phyloP scores from a whole-genome alignment of 2,113 vertebrate species.

The Heterochromis multidens region DNA sequence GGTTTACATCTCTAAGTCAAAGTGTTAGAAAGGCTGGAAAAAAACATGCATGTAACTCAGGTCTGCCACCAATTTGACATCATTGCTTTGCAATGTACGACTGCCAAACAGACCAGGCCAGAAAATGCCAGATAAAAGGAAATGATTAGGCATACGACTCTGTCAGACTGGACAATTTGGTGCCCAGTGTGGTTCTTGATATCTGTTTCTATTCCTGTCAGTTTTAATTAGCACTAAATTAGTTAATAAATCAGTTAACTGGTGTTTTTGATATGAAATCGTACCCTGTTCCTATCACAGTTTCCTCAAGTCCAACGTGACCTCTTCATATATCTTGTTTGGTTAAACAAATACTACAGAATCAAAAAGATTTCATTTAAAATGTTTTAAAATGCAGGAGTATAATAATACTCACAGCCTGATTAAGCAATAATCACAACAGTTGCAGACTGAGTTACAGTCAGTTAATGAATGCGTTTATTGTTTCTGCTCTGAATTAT shows the following conservation, averaged over 20 bases:
- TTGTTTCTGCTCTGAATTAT: not conserved
- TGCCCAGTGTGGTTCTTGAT: not conserved
- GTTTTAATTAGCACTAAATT: not conserved
- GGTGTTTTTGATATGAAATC: not conserved
- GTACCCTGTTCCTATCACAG: not conserved
- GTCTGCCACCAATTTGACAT: not conserved
- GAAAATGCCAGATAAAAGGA: not conserved
- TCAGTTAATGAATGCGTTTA: accelerated
- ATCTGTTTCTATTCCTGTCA: not conserved
- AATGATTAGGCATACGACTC: not conserved
- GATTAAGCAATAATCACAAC: not conserved
- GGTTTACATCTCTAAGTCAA: not conserved
- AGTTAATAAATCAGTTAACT: not conserved
- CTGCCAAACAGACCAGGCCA: not conserved
- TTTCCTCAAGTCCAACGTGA: not conserved
- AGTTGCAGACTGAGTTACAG: not conserved
- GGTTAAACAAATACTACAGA: not conserved
- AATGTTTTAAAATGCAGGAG: not conserved
- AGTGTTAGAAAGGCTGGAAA: not conserved
- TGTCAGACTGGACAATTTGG: not conserved
- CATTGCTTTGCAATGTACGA: not conserved
- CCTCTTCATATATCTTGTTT: not conserved
- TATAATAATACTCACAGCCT: not conserved
- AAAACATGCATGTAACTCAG: accelerated
- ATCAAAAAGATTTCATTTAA: not conserved